Evolutionary conservation across 2,888 invertebrate species (phyloP).

Genomic region (Actias luna): DNA sequence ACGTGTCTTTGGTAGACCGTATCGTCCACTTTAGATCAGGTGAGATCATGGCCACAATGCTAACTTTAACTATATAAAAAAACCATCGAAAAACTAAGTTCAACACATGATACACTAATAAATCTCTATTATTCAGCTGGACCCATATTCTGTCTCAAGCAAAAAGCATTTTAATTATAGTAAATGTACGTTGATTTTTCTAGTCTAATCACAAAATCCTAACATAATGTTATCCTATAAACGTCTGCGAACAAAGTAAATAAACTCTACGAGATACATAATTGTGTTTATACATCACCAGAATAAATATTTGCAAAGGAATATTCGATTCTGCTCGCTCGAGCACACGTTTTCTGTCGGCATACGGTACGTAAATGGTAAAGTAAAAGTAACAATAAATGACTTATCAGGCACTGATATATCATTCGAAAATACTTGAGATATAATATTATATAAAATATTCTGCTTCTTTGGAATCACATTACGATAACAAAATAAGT

Average conservation of each 20-base stretch:
- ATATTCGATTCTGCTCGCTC: background rate
- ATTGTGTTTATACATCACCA: background rate
- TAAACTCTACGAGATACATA: background rate
- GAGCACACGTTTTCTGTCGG: background rate
- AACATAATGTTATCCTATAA: background rate
- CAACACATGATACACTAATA: too few species aligned
- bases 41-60: too few species aligned
- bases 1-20: too few species aligned
- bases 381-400: background rate
- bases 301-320: background rate
- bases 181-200: background rate
- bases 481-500: too few species aligned
- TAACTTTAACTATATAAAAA: too few species aligned
- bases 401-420: background rate
- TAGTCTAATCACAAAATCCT: background rate
- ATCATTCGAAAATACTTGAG: background rate
- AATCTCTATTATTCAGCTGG: too few species aligned
- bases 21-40: too few species aligned
- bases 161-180: background rate
- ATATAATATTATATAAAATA: too few species aligned
- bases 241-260: conserved; percentile 1
- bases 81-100: too few species aligned
- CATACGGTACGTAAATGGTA: background rate
- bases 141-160: too few species aligned
- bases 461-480: too few species aligned